Evolutionary conservation across 2,888 invertebrate genomes (phyloP).

Genomic region (Toxonevra muliebris): DNA sequence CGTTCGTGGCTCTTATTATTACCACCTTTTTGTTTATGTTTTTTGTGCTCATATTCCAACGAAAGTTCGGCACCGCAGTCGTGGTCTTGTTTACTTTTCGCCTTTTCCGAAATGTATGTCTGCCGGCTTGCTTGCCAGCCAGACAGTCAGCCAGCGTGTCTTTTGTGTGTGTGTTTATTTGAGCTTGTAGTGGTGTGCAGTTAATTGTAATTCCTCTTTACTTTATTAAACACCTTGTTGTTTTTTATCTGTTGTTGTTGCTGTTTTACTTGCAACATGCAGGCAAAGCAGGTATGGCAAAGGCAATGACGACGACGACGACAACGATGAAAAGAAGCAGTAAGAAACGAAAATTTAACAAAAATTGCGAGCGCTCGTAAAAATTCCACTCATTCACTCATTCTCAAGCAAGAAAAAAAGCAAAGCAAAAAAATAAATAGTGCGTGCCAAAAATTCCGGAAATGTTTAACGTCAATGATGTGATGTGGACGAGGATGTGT

Average conservation of each 20-base stretch:
- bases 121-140: not conserved
- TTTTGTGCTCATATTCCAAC: too few relatives aligned
- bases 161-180: constrained; percentile 21
- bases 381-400: constrained; percentile 29
- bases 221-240: constrained; percentile 46
- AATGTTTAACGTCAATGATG: constrained; percentile 5
- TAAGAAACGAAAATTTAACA: not conserved
- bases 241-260: not conserved
- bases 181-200: constrained; percentile 34
- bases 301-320: constrained; percentile 27
- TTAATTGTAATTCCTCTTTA: constrained; percentile 47
- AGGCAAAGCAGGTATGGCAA: constrained; percentile 31
- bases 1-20: too few relatives aligned
- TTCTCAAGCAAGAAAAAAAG: constrained; percentile 17
- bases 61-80: too few relatives aligned
- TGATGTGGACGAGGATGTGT: not conserved
- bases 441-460: constrained; percentile 23
- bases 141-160: constrained; percentile 5
- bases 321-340: not conserved
- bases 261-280: not conserved
- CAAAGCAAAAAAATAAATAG: constrained; percentile 16
- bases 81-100: too few relatives aligned
- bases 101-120: constrained; percentile 3
- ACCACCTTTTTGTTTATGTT: too few relatives aligned
- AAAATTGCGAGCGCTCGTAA: constrained; percentile 20